Base-by-base conservation (phyloP, 2,888 invertebrate species). In the Coenonympha glycerion region DNA sequence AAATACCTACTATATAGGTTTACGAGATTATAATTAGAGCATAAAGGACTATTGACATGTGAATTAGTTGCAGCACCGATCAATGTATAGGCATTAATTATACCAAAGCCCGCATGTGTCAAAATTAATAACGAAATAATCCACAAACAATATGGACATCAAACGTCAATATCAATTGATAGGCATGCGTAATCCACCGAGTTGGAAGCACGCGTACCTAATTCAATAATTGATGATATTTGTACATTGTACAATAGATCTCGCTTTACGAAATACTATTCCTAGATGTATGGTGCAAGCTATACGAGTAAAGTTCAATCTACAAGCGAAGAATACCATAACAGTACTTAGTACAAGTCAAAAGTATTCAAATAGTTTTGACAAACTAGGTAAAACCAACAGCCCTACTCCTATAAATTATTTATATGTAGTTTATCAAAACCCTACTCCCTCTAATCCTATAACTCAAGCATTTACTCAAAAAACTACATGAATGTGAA, bases 121-220 rank as follows among this genome's bases (percentile, higher is more conserved):
- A 34, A 18, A 53, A 52, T 57, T 53, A 50, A 50, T 53, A 51
- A 53, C 48, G 31, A 56, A 53, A 47, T 52, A 52, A 39, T 49
- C 53, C 49, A 66, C 63, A 62, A 61, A 66, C 63, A 62, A 61
- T 55, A 56, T 58, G 62, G 68, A 67, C 71, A 74, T 74, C 63
- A 68, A 63, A 65, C 62, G 80, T 79, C 81, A 82, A 76, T 81
- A 73, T 71, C 69, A 79, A 80, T 82, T 50, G 71, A 64, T 64
- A 53, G 55, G 30, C 46, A 58, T 56, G 53, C 61, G 66, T 68
- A 64, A 62, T 60, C 58, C 63, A 71, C 64, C 62, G 66, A 68
- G 64, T 9, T 64, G 63, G 65, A 69, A 69, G 66, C 45, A 4
- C 26, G 44, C 64, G 69, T 73, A n/a, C n/a, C n/a, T n/a, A 73